Percentiles rank a stretch among this genome's conserved stretches.
These are phyloP conservation scores for Malurus splendens DNA, from an alignment of 2,797 vertebrate species.

Conservation along the genomic window DNA sequence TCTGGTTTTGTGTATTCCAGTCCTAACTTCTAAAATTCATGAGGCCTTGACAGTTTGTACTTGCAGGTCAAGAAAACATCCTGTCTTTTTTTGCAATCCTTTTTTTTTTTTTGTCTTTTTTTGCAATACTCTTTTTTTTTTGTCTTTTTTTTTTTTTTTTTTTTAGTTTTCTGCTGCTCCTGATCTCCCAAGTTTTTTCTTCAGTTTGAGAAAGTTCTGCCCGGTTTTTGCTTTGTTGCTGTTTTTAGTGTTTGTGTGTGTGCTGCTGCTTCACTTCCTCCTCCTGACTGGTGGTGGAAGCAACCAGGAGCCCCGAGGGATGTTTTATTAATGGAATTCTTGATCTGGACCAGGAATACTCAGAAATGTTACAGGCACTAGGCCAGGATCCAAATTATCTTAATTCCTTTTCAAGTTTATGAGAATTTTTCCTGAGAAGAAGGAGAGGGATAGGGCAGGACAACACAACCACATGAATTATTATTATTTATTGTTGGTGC, in stretches of 20 bases:
- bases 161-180: background rate
- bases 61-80: constrained; percentile 1
- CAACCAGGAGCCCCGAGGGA: background rate
- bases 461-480: background rate
- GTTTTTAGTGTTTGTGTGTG: background rate
- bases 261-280: background rate
- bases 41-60: background rate
- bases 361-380: background rate
- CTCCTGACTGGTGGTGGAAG: background rate
- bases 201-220: background rate
- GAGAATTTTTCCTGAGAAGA: background rate
- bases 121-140: no score
- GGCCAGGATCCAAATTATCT: background rate
- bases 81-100: background rate
- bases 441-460: background rate
- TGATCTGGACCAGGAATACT: constrained; percentile 2
- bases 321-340: background rate
- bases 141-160: no score
- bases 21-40: background rate
- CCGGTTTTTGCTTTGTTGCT: background rate
- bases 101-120: no score
- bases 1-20: background rate
- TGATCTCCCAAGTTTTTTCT: background rate
- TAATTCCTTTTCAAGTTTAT: background rate
- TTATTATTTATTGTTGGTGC: background rate